Percentiles rank a stretch among this genome's conserved stretches.
These are phyloP conservation scores for Cinclus mexicanus DNA, from an alignment of 2,113 vertebrate species.

Conservation along the genomic window DNA sequence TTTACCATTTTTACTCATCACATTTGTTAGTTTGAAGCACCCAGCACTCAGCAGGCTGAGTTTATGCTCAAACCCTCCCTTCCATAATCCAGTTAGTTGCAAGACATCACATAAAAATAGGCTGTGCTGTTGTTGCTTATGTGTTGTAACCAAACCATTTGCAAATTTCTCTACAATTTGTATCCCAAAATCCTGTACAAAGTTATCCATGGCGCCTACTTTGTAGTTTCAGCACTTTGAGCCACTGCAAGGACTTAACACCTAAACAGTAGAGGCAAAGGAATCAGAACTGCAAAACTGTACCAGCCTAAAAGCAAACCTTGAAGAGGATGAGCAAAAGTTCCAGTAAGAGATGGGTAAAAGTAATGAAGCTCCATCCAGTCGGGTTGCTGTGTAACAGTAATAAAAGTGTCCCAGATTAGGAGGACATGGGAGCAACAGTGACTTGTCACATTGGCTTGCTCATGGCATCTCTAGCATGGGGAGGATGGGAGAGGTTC, in stretches of 20 bases:
- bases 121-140: slow-evolving; percentile 77
- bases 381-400: not conserved
- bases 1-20: slow-evolving; percentile 64
- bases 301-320: slow-evolving; percentile 66
- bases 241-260: slow-evolving; percentile 75
- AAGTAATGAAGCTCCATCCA: not conserved
- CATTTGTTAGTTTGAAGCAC: slow-evolving; percentile 57
- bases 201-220: slow-evolving; percentile 74
- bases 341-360: slow-evolving; percentile 65
- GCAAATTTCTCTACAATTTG: slow-evolving; percentile 58
- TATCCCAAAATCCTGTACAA: slow-evolving; percentile 9
- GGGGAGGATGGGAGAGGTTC: not conserved
- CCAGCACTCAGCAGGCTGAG: slow-evolving; percentile 69
- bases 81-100: slow-evolving; percentile 70
- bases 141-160: slow-evolving; percentile 70
- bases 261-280: slow-evolving; percentile 74
- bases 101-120: slow-evolving; percentile 64
- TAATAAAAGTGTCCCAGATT: not conserved
- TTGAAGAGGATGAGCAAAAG: slow-evolving; percentile 70
- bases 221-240: slow-evolving; percentile 83
- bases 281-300: slow-evolving; percentile 61
- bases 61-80: slow-evolving; percentile 58
- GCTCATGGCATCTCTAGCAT: not conserved
- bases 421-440: not conserved
- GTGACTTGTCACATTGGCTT: not conserved